phyloP scores from a whole-genome alignment of 2,113 vertebrate species.

The Emberiza fucata region DNA sequence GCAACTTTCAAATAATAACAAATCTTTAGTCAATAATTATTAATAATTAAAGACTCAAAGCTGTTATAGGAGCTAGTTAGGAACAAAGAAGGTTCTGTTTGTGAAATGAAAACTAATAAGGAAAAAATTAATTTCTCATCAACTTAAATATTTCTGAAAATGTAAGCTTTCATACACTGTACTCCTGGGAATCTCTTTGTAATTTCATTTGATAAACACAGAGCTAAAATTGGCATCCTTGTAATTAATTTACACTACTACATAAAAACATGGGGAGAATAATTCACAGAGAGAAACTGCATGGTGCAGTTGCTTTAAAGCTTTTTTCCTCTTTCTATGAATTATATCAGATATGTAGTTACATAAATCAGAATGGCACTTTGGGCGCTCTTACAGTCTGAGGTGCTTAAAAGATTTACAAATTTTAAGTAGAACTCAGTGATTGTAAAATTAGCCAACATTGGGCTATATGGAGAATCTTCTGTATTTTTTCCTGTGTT shows the following conservation, averaged over 20 bases:
- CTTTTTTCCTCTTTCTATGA: neutral
- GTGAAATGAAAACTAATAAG: neutral
- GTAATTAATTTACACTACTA: neutral
- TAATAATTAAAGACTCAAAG: neutral
- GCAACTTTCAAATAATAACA: neutral
- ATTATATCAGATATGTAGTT: neutral
- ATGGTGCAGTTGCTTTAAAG: neutral
- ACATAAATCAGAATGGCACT: neutral
- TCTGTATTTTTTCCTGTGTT: neutral
- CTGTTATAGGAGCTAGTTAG: neutral
- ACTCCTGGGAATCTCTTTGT: neutral
- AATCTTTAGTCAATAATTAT: conserved; percentile 12
- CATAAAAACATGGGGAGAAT: neutral
- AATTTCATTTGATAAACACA: neutral
- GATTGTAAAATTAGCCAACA: neutral
- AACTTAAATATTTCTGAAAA: neutral
- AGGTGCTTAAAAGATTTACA: neutral
- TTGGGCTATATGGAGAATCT: neutral
- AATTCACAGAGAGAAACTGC: neutral
- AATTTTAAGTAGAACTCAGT: neutral
- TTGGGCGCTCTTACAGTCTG: neutral
- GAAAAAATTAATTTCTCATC: neutral
- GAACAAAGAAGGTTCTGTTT: conserved; percentile 3
- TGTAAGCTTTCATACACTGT: neutral
- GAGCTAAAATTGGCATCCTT: neutral